Conservation (phyloP, 2,888 invertebrate genomes). For the Steinernema hermaphroditum region DNA sequence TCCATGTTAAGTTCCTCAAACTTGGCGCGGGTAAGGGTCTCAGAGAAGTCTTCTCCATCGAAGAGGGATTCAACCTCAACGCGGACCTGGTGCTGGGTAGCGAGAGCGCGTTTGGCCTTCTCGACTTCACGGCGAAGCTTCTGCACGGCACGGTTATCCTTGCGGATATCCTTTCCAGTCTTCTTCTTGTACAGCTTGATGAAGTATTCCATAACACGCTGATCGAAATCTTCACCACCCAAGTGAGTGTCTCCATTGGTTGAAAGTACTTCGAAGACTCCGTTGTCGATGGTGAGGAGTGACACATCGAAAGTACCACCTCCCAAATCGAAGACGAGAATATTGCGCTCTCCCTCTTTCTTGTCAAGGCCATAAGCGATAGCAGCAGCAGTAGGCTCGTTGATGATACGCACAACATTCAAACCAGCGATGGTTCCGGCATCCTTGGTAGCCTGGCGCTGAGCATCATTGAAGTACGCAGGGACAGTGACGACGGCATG, state of each 20-base stretch:
- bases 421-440: conserved; percentile 89
- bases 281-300: conserved; percentile 94
- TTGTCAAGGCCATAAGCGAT: conserved; percentile 57
- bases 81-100: conserved; percentile 81
- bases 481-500: conserved; percentile 92
- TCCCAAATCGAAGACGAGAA: conserved; percentile 96
- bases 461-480: conserved; percentile 98
- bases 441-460: conserved; percentile 82
- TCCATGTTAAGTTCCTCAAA: conserved; percentile 72
- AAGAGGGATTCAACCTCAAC: conserved; percentile 98
- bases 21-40: conserved; percentile 93
- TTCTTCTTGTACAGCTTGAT: conserved; percentile 77
- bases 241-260: conserved; percentile 62
- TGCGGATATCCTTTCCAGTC: conserved; percentile 68
- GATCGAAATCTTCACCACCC: conserved; percentile 86
- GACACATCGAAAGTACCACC: conserved; percentile 99
- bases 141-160: conserved; percentile 67
- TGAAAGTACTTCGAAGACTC: conserved; percentile 82
- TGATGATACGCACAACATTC: conserved; percentile 75
- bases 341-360: conserved; percentile 80
- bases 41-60: conserved; percentile 97
- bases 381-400: conserved; percentile 75
- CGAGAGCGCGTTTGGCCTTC: conserved; percentile 75
- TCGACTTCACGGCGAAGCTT: conserved; percentile 68
- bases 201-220: conserved; percentile 79